These are phyloP conservation scores for Cygnus buccinator DNA, from an alignment of 2,113 vertebrate genomes.

Conservation along the genomic window DNA sequence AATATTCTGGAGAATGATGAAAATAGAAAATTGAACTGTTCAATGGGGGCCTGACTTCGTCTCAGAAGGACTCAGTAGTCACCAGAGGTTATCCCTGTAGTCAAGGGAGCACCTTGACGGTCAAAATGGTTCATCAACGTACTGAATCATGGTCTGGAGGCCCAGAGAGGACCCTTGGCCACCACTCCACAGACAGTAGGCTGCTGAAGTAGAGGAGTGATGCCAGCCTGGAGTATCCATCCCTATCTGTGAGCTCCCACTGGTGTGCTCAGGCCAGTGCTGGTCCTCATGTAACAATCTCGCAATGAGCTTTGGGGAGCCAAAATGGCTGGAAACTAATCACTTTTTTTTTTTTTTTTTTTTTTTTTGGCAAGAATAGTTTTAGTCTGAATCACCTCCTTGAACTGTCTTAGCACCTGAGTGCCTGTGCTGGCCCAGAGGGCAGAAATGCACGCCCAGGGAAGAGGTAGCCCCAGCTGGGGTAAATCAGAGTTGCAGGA, in stretches of 20 bases:
- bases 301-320: background rate
- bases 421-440: background rate
- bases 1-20: background rate
- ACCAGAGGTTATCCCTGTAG: background rate
- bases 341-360: background rate
- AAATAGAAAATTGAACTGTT: background rate
- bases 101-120: background rate
- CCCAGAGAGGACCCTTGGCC: background rate
- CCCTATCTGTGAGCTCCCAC: background rate
- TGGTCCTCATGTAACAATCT: background rate
- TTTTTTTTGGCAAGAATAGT: background rate
- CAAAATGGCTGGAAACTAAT: background rate
- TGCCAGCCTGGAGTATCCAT: background rate
- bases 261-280: rapidly evolving
- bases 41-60: background rate
- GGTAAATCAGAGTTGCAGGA: background rate
- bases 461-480: background rate
- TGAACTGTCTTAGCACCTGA: background rate
- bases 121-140: background rate
- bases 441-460: background rate
- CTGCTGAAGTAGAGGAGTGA: background rate
- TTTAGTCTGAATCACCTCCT: background rate
- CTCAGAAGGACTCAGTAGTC: background rate
- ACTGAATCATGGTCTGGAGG: background rate
- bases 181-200: rapidly evolving